Evolutionary conservation across 2,113 vertebrate genomes (phyloP).

Genomic region (Mormoops blainvillei): DNA sequence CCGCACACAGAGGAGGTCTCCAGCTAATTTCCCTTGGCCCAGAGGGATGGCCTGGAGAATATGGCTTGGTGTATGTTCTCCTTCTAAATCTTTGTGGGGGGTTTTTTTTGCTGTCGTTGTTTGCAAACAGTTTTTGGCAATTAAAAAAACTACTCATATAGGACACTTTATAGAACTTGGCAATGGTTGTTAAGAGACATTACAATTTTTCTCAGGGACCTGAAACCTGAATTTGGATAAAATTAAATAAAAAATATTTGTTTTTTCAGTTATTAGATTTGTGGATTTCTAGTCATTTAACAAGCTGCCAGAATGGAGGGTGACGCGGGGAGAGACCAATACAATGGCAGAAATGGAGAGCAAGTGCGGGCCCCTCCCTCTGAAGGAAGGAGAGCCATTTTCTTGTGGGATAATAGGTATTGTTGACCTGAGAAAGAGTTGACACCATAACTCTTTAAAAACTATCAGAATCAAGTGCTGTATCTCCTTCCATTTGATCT

Average conservation of each 20-base stretch:
- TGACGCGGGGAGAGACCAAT: not conserved
- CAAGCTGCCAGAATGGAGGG: not conserved
- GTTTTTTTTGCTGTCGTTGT: not conserved
- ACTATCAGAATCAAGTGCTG: not conserved
- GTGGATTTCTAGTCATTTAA: constrained; percentile 43
- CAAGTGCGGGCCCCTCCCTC: not conserved
- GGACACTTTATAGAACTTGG: constrained; percentile 21
- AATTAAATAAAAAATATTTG: constrained; percentile 40
- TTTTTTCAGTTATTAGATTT: constrained; percentile 55
- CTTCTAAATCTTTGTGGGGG: not conserved
- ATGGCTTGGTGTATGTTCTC: not conserved
- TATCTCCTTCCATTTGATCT: not conserved
- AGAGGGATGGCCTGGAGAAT: not conserved
- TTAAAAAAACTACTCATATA: not conserved
- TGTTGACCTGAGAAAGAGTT: not conserved
- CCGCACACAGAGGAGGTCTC: not conserved
- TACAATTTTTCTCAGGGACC: constrained; percentile 72
- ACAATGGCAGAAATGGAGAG: not conserved
- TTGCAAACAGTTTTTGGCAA: constrained; percentile 38
- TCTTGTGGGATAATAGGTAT: not conserved
- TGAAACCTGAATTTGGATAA: constrained; percentile 67
- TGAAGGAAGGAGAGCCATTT: not conserved
- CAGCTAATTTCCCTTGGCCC: not conserved
- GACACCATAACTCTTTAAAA: constrained; percentile 13
- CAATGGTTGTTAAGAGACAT: constrained; percentile 35